A percentile compares a stretch with the other conserved stretches of the same genome.
These are phyloP conservation scores for Athripsodes cinereus DNA, from an alignment of 2,888 invertebrate genomes.

Conservation along the genomic window DNA sequence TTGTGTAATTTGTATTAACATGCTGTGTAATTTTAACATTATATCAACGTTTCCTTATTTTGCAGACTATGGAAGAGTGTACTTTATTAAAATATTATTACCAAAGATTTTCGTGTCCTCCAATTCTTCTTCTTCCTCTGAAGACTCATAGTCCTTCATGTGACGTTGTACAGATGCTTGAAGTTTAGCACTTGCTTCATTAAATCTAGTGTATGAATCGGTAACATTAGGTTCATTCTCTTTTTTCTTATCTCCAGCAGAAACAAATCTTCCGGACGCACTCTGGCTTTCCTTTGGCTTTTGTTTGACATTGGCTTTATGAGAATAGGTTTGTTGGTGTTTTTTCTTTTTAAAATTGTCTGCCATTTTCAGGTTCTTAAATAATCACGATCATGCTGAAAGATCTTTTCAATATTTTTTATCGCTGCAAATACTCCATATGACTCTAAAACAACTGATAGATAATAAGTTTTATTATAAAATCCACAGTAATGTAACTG, in stretches of 20 bases:
- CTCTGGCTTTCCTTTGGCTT: background rate
- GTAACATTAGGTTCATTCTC: background rate
- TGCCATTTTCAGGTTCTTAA: too few species aligned
- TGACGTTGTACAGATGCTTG: slow-evolving; percentile 41
- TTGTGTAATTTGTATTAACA: too few species aligned
- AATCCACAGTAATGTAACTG: too few species aligned
- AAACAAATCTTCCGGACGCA: background rate
- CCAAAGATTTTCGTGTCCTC: slow-evolving; percentile 38
- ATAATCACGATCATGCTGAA: too few species aligned
- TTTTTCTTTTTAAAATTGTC: background rate
- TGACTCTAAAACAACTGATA: too few species aligned
- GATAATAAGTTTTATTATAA: too few species aligned
- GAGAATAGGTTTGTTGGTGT: background rate
- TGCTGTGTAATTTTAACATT: too few species aligned
- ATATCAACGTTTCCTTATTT: too few species aligned
- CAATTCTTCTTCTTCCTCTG: slow-evolving; percentile 41
- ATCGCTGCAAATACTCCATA: too few species aligned
- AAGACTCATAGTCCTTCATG: slow-evolving; percentile 40
- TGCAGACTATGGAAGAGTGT: too few species aligned
- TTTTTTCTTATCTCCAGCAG: background rate
- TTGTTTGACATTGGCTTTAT: background rate
- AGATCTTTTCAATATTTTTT: too few species aligned
- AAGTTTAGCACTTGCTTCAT: slow-evolving; percentile 38
- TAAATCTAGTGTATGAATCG: slow-evolving; percentile 30
- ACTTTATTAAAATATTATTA: too few species aligned